These are phyloP conservation scores for Phataginus tricuspis DNA, from an alignment of 2,797 vertebrate genomes.

Conservation along the genomic window DNA sequence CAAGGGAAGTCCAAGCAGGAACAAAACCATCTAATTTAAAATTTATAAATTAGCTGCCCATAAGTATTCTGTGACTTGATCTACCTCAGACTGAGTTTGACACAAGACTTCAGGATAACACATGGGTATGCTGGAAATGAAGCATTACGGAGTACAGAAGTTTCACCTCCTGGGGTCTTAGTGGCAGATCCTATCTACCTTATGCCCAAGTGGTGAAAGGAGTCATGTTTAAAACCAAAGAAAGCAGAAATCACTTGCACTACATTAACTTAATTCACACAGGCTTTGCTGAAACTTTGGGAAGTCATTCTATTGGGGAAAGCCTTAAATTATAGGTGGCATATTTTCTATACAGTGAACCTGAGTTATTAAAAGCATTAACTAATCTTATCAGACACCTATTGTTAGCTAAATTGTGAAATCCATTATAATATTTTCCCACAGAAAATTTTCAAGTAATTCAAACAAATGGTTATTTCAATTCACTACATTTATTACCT, in stretches of 20 bases:
- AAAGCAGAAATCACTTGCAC: constrained; percentile 53
- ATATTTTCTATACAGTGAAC: constrained; percentile 42
- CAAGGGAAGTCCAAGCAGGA: not conserved
- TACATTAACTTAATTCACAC: constrained; percentile 35
- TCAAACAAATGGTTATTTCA: constrained; percentile 61
- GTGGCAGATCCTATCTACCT: not conserved
- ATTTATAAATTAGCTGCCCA: not conserved
- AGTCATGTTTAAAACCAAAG: constrained; percentile 41
- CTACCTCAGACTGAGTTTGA: constrained; percentile 13
- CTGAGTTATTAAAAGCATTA: constrained; percentile 62
- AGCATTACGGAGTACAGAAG: not conserved
- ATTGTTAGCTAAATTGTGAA: constrained; percentile 66
- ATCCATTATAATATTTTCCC: constrained; percentile 67
- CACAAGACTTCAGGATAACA: not conserved
- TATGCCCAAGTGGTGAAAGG: not conserved
- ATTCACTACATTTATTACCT: not conserved
- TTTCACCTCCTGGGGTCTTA: not conserved
- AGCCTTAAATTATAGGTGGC: constrained; percentile 61
- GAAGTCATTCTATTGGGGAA: constrained; percentile 54
- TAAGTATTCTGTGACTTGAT: constrained; percentile 29
- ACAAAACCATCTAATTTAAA: not conserved
- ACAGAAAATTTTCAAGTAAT: constrained; percentile 63
- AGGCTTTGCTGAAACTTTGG: constrained; percentile 9
- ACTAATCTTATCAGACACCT: constrained; percentile 68
- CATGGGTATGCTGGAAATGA: not conserved